Percentiles rank a stretch among this genome's conserved stretches.
These are phyloP conservation scores for Molossus alvarezi DNA, from an alignment of 2,797 vertebrate genomes.

Conservation along the genomic window DNA sequence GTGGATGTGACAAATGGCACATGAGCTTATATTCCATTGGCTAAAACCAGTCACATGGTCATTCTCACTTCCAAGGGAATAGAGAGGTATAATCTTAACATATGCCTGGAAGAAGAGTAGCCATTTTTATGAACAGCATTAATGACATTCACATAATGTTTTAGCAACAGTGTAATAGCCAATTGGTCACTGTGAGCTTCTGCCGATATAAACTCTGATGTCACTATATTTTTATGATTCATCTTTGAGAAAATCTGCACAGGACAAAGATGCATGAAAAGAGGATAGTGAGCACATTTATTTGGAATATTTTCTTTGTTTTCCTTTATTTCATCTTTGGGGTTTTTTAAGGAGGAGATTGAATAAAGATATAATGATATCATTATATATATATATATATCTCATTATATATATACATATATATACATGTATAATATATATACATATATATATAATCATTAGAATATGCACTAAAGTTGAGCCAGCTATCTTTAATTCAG, in stretches of 20 bases:
- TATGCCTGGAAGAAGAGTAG: background rate
- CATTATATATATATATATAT: too few species aligned
- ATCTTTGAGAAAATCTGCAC: slow-evolving; percentile 33
- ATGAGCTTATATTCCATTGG: background rate
- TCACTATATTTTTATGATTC: slow-evolving; percentile 24
- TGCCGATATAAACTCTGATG: background rate
- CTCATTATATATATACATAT: too few species aligned
- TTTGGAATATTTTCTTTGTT: background rate
- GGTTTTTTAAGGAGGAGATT: background rate
- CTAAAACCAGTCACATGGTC: background rate
- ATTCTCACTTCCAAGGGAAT: background rate
- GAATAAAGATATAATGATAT: too few species aligned
- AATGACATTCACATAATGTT: background rate
- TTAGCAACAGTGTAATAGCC: background rate
- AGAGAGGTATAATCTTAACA: background rate
- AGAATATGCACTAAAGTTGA: background rate
- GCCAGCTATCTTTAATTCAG: slow-evolving; percentile 14
- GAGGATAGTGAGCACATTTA: background rate
- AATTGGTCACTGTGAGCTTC: background rate
- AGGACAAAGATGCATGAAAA: background rate
- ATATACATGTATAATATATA: too few species aligned
- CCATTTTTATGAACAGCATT: background rate
- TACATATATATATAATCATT: too few species aligned
- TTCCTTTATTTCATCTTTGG: background rate
- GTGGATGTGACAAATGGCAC: background rate